Conservation (phyloP, 2,797 vertebrate species). For the Menidia menidia region DNA sequence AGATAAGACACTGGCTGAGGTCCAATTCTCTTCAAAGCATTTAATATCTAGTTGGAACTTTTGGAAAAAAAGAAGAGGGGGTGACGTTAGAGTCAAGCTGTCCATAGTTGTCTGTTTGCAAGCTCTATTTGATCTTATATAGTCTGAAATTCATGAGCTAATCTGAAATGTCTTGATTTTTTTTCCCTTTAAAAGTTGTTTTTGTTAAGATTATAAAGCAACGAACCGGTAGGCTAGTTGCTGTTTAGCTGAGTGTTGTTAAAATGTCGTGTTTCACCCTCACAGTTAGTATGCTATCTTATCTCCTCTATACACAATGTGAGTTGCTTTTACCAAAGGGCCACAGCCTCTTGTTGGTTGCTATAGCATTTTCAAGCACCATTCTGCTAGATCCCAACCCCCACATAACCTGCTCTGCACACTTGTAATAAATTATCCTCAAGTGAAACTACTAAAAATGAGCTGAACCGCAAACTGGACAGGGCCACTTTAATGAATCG, state of each 20-base stretch:
- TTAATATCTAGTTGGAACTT: constrained; percentile 40
- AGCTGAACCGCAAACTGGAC: constrained; percentile 84
- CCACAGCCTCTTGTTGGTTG: constrained; percentile 87
- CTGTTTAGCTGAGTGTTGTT: constrained; percentile 50
- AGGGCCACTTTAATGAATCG: constrained; percentile 90
- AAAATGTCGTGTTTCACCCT: constrained; percentile 62
- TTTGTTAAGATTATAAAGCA: constrained; percentile 6
- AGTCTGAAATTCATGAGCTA: background rate
- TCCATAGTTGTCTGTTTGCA: background rate
- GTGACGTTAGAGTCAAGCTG: constrained; percentile 7
- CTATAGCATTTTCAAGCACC: constrained; percentile 99
- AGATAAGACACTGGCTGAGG: constrained; percentile 62
- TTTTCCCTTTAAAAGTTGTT: background rate
- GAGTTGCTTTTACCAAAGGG: constrained; percentile 79
- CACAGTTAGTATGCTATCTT: constrained; percentile 57
- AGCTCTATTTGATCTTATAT: constrained; percentile 2
- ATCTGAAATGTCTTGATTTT: background rate
- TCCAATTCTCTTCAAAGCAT: constrained; percentile 48
- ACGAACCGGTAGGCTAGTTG: constrained; percentile 7
- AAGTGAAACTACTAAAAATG: constrained; percentile 94
- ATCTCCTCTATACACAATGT: constrained; percentile 67
- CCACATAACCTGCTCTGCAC: constrained; percentile 89
- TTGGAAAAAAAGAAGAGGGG: background rate
- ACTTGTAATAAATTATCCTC: constrained; percentile 99
- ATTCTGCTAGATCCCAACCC: constrained; percentile 80